A percentile compares a stretch with the other conserved stretches of the same genome.
Conservation (phyloP, 2,113 vertebrate species). For the Nematolebias whitei region DNA sequence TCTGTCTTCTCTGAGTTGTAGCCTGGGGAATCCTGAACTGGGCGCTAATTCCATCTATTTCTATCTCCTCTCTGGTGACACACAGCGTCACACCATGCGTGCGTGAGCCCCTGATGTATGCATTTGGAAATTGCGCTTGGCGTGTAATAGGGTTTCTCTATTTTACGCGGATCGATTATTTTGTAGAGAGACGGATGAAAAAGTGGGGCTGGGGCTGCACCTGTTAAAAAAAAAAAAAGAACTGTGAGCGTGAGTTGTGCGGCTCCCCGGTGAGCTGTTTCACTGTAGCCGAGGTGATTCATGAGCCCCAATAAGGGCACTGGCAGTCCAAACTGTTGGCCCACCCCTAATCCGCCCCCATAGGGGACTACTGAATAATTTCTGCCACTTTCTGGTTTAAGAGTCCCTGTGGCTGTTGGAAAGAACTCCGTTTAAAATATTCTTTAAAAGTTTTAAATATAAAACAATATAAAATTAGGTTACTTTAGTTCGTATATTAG, state of each 20-base stretch:
- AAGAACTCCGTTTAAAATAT: conserved; percentile 11
- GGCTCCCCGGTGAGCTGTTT: conserved; percentile 28
- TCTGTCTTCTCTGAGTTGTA: conserved; percentile 32
- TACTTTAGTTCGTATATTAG: not conserved
- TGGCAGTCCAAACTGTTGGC: conserved; percentile 54
- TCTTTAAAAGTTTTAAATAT: not conserved
- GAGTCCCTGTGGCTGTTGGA: conserved; percentile 22
- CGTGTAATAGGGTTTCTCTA: conserved; percentile 29
- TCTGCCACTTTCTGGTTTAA: conserved; percentile 54
- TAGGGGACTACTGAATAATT: conserved; percentile 56
- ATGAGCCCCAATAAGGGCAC: conserved; percentile 46
- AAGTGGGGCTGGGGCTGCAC: conserved; percentile 26
- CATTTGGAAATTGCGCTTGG: conserved; percentile 39
- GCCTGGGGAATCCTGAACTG: conserved; percentile 43
- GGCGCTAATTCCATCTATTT: conserved; percentile 45
- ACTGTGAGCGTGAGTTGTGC: not conserved
- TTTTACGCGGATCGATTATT: conserved; percentile 26
- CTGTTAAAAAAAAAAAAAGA: conserved; percentile 4
- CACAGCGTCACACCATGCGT: conserved; percentile 8
- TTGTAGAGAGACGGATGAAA: conserved; percentile 16
- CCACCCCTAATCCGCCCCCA: conserved; percentile 10
- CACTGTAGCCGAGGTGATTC: conserved; percentile 59
- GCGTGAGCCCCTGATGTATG: conserved; percentile 17
- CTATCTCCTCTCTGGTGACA: conserved; percentile 40
- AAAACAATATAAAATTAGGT: conserved; percentile 1